Percentiles rank a stretch among this genome's conserved stretches.
These are phyloP conservation scores for Colaptes auratus DNA, from an alignment of 2,113 vertebrate species.

Conservation along the genomic window DNA sequence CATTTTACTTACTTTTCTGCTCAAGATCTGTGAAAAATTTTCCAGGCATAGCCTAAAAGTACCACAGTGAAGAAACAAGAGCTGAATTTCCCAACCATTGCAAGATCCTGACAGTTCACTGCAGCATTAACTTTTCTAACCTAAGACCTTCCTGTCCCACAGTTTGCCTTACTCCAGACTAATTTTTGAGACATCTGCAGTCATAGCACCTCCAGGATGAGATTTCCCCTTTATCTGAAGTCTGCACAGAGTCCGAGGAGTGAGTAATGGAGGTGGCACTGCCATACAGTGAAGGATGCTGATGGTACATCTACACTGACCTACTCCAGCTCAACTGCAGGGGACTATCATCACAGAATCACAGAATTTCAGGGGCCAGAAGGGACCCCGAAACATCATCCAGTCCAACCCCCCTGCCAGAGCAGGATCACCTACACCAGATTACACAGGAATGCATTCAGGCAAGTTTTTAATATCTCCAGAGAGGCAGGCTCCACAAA, in stretches of 20 bases:
- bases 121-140: background rate
- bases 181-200: background rate
- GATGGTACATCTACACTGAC: background rate
- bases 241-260: fast-evolving
- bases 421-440: too few relatives aligned
- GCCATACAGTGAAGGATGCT: background rate
- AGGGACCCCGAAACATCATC: too few relatives aligned
- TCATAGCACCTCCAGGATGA: background rate
- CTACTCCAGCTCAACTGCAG: background rate
- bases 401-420: too few relatives aligned
- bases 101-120: background rate
- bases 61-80: background rate
- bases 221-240: fast-evolving
- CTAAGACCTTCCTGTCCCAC: background rate
- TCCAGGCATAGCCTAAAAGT: too few relatives aligned
- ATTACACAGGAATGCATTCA: too few relatives aligned
- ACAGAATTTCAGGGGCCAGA: too few relatives aligned
- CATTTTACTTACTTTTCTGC: too few relatives aligned
- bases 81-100: background rate
- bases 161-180: background rate
- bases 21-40: too few relatives aligned
- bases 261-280: fast-evolving
- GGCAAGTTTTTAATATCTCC: too few relatives aligned
- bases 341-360: too few relatives aligned
- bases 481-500: too few relatives aligned